Percentiles rank a stretch among this genome's conserved stretches.
phyloP scores from a whole-genome alignment of 2,797 vertebrate genomes.

The Sciurus carolinensis region DNA sequence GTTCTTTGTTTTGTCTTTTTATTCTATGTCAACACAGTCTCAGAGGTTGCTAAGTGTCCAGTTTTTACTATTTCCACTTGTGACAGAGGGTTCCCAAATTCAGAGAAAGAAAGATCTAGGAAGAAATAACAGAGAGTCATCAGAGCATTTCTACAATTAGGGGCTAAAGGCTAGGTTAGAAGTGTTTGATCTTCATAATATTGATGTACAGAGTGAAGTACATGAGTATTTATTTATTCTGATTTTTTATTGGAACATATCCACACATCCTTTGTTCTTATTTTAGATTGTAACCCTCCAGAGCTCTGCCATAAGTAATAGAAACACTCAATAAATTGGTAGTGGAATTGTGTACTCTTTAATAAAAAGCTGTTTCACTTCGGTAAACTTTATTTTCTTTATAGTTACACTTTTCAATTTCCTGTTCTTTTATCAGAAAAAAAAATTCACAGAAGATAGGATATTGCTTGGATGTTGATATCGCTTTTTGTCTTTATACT shows the following conservation, averaged over 20 bases:
- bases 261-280: background rate
- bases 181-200: constrained; percentile 47
- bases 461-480: background rate
- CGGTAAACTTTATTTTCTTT: constrained; percentile 27
- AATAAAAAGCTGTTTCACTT: constrained; percentile 61
- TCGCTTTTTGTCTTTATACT: background rate
- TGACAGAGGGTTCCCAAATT: background rate
- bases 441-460: background rate
- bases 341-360: background rate
- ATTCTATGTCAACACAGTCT: background rate
- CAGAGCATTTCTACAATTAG: background rate
- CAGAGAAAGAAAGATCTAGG: background rate
- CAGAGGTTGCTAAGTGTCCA: background rate
- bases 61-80: constrained; percentile 48
- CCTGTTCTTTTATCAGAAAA: constrained; percentile 12
- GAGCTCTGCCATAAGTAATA: background rate
- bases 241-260: background rate
- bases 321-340: background rate
- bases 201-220: constrained; percentile 38
- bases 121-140: background rate
- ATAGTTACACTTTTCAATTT: constrained; percentile 35
- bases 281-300: background rate
- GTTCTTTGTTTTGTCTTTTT: background rate
- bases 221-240: constrained; percentile 49
- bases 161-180: background rate